These are phyloP conservation scores for Graptemys geographica DNA, from an alignment of 2,797 vertebrate species.

Conservation along the genomic window DNA sequence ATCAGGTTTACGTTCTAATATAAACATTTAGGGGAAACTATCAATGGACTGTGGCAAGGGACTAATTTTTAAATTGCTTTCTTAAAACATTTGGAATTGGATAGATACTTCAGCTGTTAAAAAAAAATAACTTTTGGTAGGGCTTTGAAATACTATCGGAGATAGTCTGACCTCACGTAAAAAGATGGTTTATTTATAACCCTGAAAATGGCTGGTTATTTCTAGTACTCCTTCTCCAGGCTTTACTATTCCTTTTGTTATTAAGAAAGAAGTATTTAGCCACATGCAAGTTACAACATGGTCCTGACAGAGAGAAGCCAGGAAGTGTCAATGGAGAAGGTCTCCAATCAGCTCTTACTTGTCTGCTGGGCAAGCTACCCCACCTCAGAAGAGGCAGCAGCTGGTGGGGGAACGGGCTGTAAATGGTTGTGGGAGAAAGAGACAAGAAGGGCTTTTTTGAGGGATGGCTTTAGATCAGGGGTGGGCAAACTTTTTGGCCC, in stretches of 20 bases:
- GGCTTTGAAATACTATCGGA: constrained; percentile 31
- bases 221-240: neutral
- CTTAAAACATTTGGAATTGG: neutral
- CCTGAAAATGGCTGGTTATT: neutral
- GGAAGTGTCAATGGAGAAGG: neutral
- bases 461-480: no score
- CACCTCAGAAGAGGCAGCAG: neutral
- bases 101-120: neutral
- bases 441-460: neutral
- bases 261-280: neutral
- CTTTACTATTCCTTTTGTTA: neutral
- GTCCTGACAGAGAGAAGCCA: neutral
- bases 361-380: neutral
- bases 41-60: neutral
- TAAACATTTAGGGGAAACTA: neutral
- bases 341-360: neutral
- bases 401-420: neutral
- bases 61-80: neutral
- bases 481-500: no score
- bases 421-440: neutral
- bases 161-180: neutral
- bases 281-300: neutral
- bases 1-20: neutral
- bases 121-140: neutral
- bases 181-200: neutral